Conservation (phyloP, 2,113 vertebrate species). For the Sinocyclocheilus anophthalmus region DNA sequence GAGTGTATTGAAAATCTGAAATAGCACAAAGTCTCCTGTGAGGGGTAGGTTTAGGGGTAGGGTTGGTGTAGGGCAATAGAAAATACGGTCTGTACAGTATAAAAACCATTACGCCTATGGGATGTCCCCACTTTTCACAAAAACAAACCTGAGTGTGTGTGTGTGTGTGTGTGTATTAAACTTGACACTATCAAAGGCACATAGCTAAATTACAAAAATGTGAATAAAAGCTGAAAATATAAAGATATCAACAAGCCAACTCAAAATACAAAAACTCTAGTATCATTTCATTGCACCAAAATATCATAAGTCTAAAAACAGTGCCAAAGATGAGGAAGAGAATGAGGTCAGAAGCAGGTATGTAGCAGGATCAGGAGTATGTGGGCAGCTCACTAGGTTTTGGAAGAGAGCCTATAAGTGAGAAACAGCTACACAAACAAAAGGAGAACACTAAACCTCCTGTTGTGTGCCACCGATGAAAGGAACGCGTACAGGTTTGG, state of each 20-base stretch:
- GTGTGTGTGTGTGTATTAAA: too few species aligned
- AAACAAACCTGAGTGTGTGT: too few species aligned
- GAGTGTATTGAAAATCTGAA: too few species aligned
- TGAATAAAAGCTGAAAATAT: background rate
- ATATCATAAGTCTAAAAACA: background rate
- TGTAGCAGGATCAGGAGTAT: constrained; percentile 2
- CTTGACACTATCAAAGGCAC: background rate
- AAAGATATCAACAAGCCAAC: background rate
- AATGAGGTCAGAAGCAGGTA: background rate
- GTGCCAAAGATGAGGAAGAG: background rate
- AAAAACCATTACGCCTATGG: too few species aligned
- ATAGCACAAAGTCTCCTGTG: too few species aligned
- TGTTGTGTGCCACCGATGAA: background rate
- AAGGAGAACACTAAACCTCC: constrained; percentile 18
- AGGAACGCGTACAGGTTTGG: background rate
- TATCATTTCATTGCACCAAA: too few species aligned
- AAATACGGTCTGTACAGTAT: too few species aligned
- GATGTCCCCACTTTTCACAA: too few species aligned
- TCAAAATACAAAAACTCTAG: background rate
- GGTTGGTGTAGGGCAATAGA: too few species aligned
- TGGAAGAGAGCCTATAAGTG: constrained; percentile 12
- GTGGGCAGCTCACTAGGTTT: constrained; percentile 10
- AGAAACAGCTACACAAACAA: constrained; percentile 24
- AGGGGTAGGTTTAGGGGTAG: too few species aligned
- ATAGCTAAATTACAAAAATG: background rate